Conservation (phyloP, 2,113 vertebrate species). For the Gymnarchus niloticus region DNA sequence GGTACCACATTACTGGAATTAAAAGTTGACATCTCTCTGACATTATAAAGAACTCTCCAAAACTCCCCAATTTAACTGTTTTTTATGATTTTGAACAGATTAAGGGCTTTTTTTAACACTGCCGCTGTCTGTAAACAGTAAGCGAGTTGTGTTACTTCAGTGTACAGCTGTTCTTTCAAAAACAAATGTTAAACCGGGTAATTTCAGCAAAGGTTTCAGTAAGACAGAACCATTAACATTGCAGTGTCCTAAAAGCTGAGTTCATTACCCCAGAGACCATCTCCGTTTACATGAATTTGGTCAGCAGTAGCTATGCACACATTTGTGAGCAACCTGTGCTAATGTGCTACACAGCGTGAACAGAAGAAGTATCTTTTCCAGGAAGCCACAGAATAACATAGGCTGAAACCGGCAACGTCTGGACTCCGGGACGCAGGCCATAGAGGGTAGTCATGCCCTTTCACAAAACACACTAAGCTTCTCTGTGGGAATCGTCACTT, state of each 20-base stretch:
- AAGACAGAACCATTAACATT: neutral
- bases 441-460: neutral
- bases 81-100: too few species aligned
- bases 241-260: neutral
- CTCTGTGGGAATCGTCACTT: conserved; percentile 25
- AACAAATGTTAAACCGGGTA: neutral
- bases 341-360: neutral
- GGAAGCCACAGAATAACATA: neutral
- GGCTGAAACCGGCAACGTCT: too few species aligned
- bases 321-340: too few species aligned
- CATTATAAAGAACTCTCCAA: neutral
- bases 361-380: neutral
- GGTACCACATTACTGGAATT: neutral
- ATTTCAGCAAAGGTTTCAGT: neutral
- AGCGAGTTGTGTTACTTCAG: neutral
- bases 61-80: neutral
- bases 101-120: neutral
- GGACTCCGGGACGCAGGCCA: too few species aligned
- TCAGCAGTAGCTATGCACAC: too few species aligned
- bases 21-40: neutral
- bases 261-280: neutral
- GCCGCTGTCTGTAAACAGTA: neutral
- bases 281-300: neutral
- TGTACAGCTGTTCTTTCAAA: neutral
- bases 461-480: neutral